Percentiles rank a stretch among this genome's conserved stretches.
These are phyloP conservation scores for Melinaea menophilus DNA, from an alignment of 2,888 invertebrate genomes.

Conservation along the genomic window DNA sequence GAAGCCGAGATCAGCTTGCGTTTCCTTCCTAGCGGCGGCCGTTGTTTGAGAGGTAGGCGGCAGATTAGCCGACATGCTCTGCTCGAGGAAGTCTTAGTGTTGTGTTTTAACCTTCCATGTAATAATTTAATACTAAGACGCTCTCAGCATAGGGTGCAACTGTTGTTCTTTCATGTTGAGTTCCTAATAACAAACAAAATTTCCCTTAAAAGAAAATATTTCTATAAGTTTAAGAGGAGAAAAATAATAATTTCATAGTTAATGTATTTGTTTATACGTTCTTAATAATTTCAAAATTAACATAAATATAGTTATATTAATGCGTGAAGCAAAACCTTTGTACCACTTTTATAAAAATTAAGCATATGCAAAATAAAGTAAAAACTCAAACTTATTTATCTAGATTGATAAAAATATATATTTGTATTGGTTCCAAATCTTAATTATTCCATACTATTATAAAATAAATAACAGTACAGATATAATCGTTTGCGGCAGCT, in stretches of 20 bases:
- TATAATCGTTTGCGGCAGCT: conserved; percentile 5
- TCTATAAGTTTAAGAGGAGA: too few species aligned
- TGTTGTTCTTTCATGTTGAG: too few species aligned
- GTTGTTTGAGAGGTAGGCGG: neutral
- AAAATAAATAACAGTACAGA: neutral
- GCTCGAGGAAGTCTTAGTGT: neutral
- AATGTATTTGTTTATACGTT: too few species aligned
- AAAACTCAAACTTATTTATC: neutral
- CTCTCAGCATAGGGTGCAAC: too few species aligned
- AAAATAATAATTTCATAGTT: too few species aligned
- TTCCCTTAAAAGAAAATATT: too few species aligned
- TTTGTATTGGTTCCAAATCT: neutral
- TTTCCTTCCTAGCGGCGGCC: neutral
- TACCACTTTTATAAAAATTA: too few species aligned
- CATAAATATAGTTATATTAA: too few species aligned
- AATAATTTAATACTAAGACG: neutral
- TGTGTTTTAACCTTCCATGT: conserved; percentile 2
- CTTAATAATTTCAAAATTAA: too few species aligned
- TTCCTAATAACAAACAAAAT: too few species aligned
- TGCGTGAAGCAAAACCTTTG: too few species aligned
- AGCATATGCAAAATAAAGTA: neutral
- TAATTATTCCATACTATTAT: conserved; percentile 1
- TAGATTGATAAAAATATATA: neutral
- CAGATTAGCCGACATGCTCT: neutral
- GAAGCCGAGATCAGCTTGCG: neutral